Evolutionary conservation across 1,140 invertebrate species (phyloP), one percentile per base, ranked within the genome.

Genomic region (Drosophila nigromelanica): DNA sequence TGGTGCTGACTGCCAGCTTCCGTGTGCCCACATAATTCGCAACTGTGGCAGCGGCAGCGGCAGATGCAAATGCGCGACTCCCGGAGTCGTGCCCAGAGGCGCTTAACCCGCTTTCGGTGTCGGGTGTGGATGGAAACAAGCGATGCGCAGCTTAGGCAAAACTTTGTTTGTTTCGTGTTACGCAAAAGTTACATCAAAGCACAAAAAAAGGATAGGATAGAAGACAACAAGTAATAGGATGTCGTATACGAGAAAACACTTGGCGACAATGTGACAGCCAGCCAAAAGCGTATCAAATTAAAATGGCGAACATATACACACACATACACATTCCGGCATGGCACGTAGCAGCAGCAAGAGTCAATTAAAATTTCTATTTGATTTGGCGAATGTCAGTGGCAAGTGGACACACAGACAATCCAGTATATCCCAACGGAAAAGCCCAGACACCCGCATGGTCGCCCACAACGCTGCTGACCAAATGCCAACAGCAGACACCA

Each of bases 341-440:
- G 70, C 64, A 74, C 71, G 74, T 77, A 74, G 39, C 48, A 64
- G 55, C 52, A 73, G 68, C 75, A 82, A 87, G 74, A 86, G 82
- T 86, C 82, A 86, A 86, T 86, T 86, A 86, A 86, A 86, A 86
- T 86, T 86, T 86, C 82, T 86, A 86, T 86, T 86, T 86, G 82
- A 86, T 86, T 86, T 86, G 82, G 82, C 75, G 87, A 86, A 86
- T 76, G 83, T 76, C 82, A 89, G 78, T 87, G 78, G 52, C 82
- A 87, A 71, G 56, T 56, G 62, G 35, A 55, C 62, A 63, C 48
- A 39, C 69, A 21, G 24, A 11, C 37, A 5, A 37, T 68, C 15
- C 66, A 18, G 47, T 10, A 47, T 43, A 42, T 43, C 39, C 21
- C 51, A 15, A n/a, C 21, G 33, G 40, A 52, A 12, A 14, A 15